A percentile compares a stretch with the other conserved stretches of the same genome.
These are phyloP conservation scores for Phainopepla nitens DNA, from an alignment of 2,113 vertebrate species.

Conservation along the genomic window DNA sequence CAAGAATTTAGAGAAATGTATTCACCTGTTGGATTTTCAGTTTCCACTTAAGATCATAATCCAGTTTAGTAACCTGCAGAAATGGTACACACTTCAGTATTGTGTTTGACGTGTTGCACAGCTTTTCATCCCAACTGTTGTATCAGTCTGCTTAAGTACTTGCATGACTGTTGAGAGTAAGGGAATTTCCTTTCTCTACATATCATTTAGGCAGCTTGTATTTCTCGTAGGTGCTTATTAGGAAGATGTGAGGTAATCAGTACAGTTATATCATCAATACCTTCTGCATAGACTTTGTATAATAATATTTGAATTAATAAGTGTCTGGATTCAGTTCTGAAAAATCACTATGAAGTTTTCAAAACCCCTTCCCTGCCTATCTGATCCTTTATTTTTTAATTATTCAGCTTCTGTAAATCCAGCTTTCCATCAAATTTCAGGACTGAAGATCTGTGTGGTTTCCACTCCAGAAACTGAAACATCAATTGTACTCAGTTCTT, in stretches of 20 bases:
- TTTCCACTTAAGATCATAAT: neutral
- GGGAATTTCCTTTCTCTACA: neutral
- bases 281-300: neutral
- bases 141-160: neutral
- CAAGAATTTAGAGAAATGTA: neutral
- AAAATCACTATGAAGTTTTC: neutral
- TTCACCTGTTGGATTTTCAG: neutral
- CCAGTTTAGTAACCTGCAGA: neutral
- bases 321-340: neutral
- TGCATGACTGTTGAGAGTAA: neutral
- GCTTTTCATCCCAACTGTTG: neutral
- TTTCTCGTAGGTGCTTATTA: neutral
- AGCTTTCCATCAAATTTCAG: neutral
- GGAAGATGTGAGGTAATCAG: neutral
- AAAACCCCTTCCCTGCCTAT: neutral
- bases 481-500: neutral
- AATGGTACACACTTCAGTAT: neutral
- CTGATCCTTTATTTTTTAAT: neutral
- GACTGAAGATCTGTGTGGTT: neutral
- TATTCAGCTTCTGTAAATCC: neutral
- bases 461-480: neutral
- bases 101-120: neutral
- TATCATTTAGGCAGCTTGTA: neutral
- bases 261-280: neutral
- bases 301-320: neutral